These are phyloP conservation scores for Chunga burmeisteri DNA, from an alignment of 2,113 vertebrate genomes.

Conservation along the genomic window DNA sequence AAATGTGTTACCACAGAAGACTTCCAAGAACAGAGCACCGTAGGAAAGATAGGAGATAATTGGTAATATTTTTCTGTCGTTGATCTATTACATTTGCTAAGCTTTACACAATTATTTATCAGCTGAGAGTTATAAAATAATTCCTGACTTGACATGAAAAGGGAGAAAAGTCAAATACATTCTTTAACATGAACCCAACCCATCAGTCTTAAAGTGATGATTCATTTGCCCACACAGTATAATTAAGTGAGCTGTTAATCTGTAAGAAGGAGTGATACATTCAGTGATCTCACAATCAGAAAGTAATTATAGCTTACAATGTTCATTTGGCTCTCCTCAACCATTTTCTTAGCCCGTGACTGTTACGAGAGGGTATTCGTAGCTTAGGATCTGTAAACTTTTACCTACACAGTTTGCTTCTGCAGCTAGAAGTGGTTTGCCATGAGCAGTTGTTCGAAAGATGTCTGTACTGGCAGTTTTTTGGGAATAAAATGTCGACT, in stretches of 20 bases:
- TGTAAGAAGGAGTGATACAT: constrained; percentile 41
- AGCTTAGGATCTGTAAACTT: not conserved
- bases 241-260: constrained; percentile 54
- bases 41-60: not conserved
- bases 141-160: not conserved
- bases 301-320: constrained; percentile 26
- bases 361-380: not conserved
- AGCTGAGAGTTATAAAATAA: constrained; percentile 13
- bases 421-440: not conserved
- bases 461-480: not conserved
- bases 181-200: constrained; percentile 27
- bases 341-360: not conserved
- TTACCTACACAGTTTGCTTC: not conserved
- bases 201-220: constrained; percentile 30
- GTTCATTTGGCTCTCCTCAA: constrained; percentile 4
- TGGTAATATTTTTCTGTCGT: not conserved
- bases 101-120: not conserved
- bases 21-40: not conserved
- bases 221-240: constrained; percentile 38
- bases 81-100: not conserved
- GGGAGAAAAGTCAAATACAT: not conserved
- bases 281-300: constrained; percentile 13
- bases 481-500: not conserved
- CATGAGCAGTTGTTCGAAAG: not conserved
- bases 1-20: not conserved